Conservation (phyloP, 53 echinoderm and acorn worm species). For the Actinopyga echinites region DNA sequence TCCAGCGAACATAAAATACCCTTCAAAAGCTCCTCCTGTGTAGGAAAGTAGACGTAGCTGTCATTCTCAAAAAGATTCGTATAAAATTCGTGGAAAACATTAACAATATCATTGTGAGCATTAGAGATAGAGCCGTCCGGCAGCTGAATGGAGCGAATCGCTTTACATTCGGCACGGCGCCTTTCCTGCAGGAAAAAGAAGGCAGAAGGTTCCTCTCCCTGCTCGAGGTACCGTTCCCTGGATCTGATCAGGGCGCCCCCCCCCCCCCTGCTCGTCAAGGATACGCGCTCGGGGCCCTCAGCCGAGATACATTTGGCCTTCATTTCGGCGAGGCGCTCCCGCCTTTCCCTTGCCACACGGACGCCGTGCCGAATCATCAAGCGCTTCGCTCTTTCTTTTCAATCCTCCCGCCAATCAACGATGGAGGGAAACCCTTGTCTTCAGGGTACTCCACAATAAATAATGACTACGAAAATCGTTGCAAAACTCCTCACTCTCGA, state of each 20-base stretch:
- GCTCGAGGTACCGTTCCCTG: slow-evolving; percentile 38
- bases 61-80: not conserved
- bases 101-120: not conserved
- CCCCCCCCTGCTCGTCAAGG: not conserved
- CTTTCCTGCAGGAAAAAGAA: slow-evolving; percentile 34
- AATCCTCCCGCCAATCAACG: slow-evolving; percentile 61
- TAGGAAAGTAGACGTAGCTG: not conserved
- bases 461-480: slow-evolving; percentile 26
- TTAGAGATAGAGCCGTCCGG: not conserved
- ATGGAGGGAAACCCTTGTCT: slow-evolving; percentile 33
- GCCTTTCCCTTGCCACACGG: not conserved
- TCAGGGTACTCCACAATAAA: slow-evolving; percentile 47
- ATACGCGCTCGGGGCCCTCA: not conserved
- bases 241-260: slow-evolving; percentile 25
- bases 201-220: slow-evolving; percentile 21
- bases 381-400: slow-evolving; percentile 35
- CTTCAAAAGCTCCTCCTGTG: not conserved
- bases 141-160: not conserved
- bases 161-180: slow-evolving; percentile 5
- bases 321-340: not conserved
- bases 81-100: slow-evolving; percentile 17
- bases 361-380: slow-evolving; percentile 46
- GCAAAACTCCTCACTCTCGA: slow-evolving; percentile 38
- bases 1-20: not conserved
- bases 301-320: slow-evolving; percentile 7